Evolutionary conservation across 1,140 invertebrate genomes (phyloP).

Genomic region (Rhagoletis zephyria): DNA sequence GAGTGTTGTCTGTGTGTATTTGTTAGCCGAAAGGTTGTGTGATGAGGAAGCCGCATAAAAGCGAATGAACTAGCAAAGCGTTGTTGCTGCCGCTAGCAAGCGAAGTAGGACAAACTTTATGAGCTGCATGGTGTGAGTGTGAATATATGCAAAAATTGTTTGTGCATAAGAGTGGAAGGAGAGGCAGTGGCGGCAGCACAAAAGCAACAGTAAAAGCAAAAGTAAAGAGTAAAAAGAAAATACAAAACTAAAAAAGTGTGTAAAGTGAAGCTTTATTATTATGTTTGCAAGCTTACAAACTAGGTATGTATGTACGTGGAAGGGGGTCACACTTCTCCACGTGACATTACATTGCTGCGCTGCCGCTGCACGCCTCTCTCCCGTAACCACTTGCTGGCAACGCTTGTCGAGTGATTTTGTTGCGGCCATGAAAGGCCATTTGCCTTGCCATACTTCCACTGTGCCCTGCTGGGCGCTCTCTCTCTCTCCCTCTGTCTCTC

Average conservation of each 20-base stretch:
- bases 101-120: constrained; percentile 42
- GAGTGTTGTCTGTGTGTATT: neutral
- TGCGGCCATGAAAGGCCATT: constrained; percentile 48
- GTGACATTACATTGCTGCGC: neutral
- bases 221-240: too few relatives aligned
- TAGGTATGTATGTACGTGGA: neutral
- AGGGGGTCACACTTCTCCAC: neutral
- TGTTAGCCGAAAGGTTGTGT: neutral
- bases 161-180: neutral
- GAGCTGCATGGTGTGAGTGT: neutral
- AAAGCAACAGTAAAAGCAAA: too few relatives aligned
- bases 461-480: neutral
- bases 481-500: too few relatives aligned
- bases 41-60: constrained; percentile 2
- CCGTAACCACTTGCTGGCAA: neutral
- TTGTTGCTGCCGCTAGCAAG: neutral
- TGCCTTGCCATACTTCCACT: constrained; percentile 31
- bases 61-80: neutral
- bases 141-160: neutral
- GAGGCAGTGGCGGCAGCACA: neutral
- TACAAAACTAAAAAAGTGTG: too few relatives aligned
- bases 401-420: constrained; percentile 5
- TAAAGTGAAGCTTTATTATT: too few relatives aligned
- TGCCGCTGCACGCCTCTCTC: neutral
- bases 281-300: too few relatives aligned